Percentiles rank a stretch among this genome's conserved stretches.
phyloP scores from a whole-genome alignment of 2,888 invertebrate genomes.

The Muschampia plurimacula region DNA sequence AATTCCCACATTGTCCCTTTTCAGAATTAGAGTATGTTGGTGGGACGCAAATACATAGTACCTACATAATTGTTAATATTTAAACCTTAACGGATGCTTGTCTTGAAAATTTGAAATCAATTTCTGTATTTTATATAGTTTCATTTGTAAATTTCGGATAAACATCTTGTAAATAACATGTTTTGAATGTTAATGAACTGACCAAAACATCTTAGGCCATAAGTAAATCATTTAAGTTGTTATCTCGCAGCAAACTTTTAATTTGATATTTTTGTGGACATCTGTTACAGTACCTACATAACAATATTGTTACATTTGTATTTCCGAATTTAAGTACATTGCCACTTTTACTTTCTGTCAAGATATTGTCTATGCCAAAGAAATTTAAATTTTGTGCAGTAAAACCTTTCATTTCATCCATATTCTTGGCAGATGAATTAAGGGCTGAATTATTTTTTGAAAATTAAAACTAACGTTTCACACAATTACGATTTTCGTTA shows the following conservation, averaged over 20 bases:
- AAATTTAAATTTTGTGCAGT: too few species aligned
- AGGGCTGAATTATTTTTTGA: too few species aligned
- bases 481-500: too few species aligned
- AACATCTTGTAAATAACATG: not conserved
- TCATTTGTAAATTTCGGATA: not conserved
- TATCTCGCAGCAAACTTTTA: slow-evolving; percentile 49
- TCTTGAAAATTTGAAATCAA: not conserved
- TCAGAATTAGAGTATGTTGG: not conserved
- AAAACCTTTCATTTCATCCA: too few species aligned
- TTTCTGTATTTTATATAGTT: not conserved
- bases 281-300: slow-evolving; percentile 1
- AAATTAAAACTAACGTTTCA: too few species aligned
- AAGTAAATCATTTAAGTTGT: slow-evolving; percentile 33
- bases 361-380: too few species aligned
- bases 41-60: too few species aligned
- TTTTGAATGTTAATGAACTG: slow-evolving; percentile 27
- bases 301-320: not conserved
- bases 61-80: too few species aligned
- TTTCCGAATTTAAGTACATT: too few species aligned
- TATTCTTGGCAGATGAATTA: too few species aligned
- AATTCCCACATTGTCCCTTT: not conserved
- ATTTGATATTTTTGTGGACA: slow-evolving; percentile 38
- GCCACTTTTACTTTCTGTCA: too few species aligned
- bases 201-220: slow-evolving; percentile 36
- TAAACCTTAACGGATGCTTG: too few species aligned